Evolutionary conservation across 2,888 invertebrate genomes (phyloP).

Genomic region (Xanthia icteritia): DNA sequence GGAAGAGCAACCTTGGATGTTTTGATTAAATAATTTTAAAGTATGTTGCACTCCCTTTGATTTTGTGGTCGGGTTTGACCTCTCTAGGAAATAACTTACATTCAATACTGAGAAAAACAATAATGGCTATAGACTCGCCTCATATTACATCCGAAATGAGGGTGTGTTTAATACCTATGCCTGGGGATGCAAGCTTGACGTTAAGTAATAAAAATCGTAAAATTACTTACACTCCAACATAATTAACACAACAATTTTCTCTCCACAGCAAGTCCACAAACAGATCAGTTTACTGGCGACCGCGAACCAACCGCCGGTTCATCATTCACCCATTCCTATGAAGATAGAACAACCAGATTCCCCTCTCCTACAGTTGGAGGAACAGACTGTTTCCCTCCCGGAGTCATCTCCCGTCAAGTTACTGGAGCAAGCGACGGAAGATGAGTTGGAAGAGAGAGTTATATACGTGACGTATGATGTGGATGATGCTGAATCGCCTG

Average conservation of each 20-base stretch:
- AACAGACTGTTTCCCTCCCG: constrained; percentile 48
- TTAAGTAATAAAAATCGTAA: not conserved
- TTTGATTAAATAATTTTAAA: too few relatives aligned
- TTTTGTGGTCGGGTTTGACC: too few relatives aligned
- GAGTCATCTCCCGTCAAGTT: constrained; percentile 39
- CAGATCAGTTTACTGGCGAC: constrained; percentile 81
- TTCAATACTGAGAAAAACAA: too few relatives aligned
- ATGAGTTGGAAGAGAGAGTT: constrained; percentile 77
- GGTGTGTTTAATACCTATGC: not conserved
- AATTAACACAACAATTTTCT: not conserved
- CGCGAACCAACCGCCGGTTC: constrained; percentile 52
- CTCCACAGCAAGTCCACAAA: constrained; percentile 77
- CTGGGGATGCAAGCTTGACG: not conserved
- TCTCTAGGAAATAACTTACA: not conserved
- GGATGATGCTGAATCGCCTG: constrained; percentile 73
- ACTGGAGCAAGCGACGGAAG: constrained; percentile 58
- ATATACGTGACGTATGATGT: constrained; percentile 87
- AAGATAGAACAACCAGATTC: constrained; percentile 19
- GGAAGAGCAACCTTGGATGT: too few relatives aligned
- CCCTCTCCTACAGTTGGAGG: constrained; percentile 36
- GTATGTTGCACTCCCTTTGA: too few relatives aligned
- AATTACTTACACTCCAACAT: not conserved
- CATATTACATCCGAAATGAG: not conserved
- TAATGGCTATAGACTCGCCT: not conserved
- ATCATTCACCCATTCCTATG: constrained; percentile 15